Conservation (phyloP, 2,797 vertebrate genomes). For the Helarctos malayanus region DNA sequence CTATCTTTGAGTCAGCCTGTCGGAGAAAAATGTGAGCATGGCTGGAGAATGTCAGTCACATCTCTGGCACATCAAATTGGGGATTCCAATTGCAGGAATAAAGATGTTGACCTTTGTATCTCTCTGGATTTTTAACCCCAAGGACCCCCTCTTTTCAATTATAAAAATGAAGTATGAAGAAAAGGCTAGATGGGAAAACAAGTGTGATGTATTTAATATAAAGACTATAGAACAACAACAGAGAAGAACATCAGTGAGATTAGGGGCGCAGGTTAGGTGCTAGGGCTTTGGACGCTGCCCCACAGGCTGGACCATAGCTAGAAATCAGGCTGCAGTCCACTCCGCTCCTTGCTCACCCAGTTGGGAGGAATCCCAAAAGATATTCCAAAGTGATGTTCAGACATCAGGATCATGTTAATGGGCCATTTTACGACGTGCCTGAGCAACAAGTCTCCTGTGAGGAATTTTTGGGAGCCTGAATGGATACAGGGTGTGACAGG, state of each 20-base stretch:
- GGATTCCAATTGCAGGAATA: background rate
- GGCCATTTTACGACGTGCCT: background rate
- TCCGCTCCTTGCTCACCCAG: background rate
- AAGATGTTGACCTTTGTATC: background rate
- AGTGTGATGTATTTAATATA: background rate
- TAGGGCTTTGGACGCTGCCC: background rate
- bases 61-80: background rate
- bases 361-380: background rate
- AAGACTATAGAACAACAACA: background rate
- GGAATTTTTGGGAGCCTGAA: background rate
- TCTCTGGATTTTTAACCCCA: background rate
- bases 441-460: background rate
- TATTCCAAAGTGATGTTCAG: background rate
- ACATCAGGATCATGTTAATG: background rate
- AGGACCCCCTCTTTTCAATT: background rate
- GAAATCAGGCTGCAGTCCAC: background rate
- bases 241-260: background rate
- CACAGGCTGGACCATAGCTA: background rate
- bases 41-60: background rate
- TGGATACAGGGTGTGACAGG: background rate
- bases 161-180: background rate
- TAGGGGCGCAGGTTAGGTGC: background rate
- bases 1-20: background rate
- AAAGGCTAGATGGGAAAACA: conserved; percentile 6
- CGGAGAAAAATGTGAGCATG: background rate